Evolutionary conservation across 1,140 invertebrate species (phyloP), one percentile per base, ranked within the genome.

Genomic region (Lepidotrigona ventralis): DNA sequence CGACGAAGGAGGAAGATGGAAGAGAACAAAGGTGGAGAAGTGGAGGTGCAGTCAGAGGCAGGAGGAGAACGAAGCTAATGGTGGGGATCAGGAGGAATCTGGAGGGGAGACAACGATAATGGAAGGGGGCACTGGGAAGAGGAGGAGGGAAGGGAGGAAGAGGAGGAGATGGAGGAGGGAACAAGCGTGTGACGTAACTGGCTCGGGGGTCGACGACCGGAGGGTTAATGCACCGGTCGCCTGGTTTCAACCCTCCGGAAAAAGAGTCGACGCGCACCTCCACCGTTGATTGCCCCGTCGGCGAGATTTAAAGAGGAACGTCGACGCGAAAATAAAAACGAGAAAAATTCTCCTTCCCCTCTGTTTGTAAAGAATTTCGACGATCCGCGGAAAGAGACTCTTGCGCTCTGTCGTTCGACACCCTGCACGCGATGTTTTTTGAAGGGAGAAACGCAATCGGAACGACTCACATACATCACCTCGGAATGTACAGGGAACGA

Each of bases 161-260:
- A 80, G 12, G 63, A 15, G 51, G 64, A 71, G 46, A 71, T 26
- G 53, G 60, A 56, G 72, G 71, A 33, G 76, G 71, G 64, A 70
- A 85, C 71, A 83, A 85, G 54, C 85, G 89, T 83, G 86, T 93
- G 92, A 93, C 92, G 93, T 94, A 93, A 94, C 92, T 91, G 87
- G 91, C 90, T 90, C 91, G 91, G 88, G 89, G 90, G 92, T 93
- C 92, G 89, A 91, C 88, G 93, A 93, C 92, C 93, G 91, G 89
- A 91, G 92, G 93, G 92, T 92, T 93, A 94, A 91, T 92, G 93
- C 92, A 93, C 93, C 92, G 90, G 88, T 88, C 85, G 90, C 88
- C 88, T 90, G 86, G 85, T 92, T 92, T 90, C 88, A 90, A 90
- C 90, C 91, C 92, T 89, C 87, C 85, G 87, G 85, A 88, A 88